Conservation (phyloP, 2,113 vertebrate genomes). For the Orientallactaga bullata region DNA sequence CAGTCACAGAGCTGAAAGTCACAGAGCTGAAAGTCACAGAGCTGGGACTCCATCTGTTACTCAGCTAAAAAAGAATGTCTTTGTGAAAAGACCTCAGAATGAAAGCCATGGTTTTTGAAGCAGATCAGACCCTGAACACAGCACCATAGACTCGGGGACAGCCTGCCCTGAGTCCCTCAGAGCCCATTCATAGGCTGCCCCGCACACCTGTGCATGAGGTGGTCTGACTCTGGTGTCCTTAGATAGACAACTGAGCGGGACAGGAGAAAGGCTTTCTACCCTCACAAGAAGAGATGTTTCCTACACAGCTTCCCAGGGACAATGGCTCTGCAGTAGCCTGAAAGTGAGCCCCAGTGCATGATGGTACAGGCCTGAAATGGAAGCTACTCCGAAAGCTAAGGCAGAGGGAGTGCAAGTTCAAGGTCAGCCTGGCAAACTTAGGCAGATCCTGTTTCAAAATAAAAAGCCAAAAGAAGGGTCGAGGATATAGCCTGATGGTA, state of each 20-base stretch:
- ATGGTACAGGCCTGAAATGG: neutral
- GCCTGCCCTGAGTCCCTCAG: neutral
- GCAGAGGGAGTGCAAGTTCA: neutral
- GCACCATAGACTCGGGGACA: neutral
- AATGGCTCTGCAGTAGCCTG: neutral
- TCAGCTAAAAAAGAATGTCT: neutral
- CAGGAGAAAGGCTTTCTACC: neutral
- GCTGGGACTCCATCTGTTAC: neutral
- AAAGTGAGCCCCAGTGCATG: neutral
- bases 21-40: neutral
- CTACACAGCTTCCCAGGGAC: neutral
- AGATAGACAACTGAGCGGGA: neutral
- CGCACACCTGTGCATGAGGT: too few relatives aligned
- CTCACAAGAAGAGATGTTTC: neutral
- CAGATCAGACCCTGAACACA: neutral
- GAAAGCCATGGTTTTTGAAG: constrained; percentile 2
- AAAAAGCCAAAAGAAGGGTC: neutral
- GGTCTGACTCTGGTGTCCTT: neutral
- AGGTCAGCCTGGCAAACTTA: neutral
- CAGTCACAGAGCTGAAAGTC: neutral
- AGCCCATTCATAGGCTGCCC: neutral
- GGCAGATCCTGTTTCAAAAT: neutral
- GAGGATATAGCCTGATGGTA: neutral
- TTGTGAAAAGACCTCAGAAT: neutral
- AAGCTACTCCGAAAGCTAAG: neutral